Evolutionary conservation across 2,888 invertebrate genomes (phyloP), one percentile per base, ranked within the genome.

Genomic region (Electrophaes corylata): DNA sequence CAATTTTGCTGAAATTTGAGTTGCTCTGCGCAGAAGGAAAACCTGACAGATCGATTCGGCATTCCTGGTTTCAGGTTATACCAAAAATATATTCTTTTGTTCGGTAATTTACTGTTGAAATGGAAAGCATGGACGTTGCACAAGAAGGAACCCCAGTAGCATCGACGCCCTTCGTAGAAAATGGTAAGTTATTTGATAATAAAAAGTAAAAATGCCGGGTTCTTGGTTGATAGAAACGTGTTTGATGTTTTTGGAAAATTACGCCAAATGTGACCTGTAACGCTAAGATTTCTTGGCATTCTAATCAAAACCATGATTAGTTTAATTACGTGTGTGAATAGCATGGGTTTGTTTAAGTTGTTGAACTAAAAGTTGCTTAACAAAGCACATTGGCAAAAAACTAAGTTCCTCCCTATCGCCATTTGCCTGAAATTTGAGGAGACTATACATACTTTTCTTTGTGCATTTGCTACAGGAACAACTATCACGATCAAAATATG

Each of bases 81-180:
- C 44, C 67, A 65, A 70, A 77, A 80, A 73, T 73, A 66, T 66
- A 71, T 79, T 72, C 75, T 73, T 75, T 74, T 78, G 80, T 78
- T 72, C 67, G 65, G 57, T 67, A 67, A 64, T 71, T 72, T 67
- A 64, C 60, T 60, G 72, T 73, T 70, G 78, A 79, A 84, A 92
- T 92, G 92, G 92, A 92, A 82, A 91, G 83, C 73, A 92, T 92
- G 92, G 92, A 92, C 66, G 88, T 91, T 60, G 90, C 89, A 59
- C 88, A 83, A 78, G 89, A 90, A 75, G 83, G 89, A 57, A 78
- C 89, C 35, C 88, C 91, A 35, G 74, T 86, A 40, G 88, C 84
- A 50, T 65, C 90, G 20, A 88, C 91, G 46, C 91, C 91, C 23
- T 82, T 84, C 1, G 78, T 75, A 31, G 91, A 92, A 78, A 91